These are phyloP conservation scores for rat (Rattus norvegicus) DNA, from an alignment of 2,113 vertebrate species.

Conservation along the genomic window DNA sequence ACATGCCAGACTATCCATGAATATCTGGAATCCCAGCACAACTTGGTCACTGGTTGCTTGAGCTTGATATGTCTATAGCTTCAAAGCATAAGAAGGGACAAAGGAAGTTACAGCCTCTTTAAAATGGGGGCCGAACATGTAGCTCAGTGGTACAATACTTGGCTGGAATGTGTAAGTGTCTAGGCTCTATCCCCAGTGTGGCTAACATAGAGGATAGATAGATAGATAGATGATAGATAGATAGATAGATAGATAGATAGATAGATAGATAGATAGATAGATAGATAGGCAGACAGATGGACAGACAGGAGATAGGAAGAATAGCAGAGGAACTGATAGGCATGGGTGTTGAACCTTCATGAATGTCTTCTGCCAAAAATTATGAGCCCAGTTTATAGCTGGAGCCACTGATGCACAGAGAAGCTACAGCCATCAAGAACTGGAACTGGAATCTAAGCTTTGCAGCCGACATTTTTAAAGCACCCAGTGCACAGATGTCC, in stretches of 20 bases:
- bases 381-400: neutral
- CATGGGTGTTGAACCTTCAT: neutral
- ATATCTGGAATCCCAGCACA: neutral
- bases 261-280: neutral
- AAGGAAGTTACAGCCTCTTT: neutral
- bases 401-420: neutral
- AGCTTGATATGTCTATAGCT: neutral
- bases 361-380: neutral
- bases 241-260: too few species aligned
- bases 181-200: neutral
- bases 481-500: neutral
- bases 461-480: neutral
- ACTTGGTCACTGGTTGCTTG: neutral
- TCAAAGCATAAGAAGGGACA: neutral
- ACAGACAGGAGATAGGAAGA: neutral
- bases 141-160: neutral
- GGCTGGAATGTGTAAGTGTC: neutral
- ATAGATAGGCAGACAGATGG: neutral
- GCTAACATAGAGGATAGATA: neutral
- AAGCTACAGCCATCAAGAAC: neutral
- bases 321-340: neutral
- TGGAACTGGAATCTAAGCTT: neutral
- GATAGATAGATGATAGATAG: neutral
- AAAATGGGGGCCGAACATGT: neutral
- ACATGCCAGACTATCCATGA: neutral